Base-by-base conservation (phyloP, 1,140 invertebrate genomes). In the Leguminivora glycinivorella region DNA sequence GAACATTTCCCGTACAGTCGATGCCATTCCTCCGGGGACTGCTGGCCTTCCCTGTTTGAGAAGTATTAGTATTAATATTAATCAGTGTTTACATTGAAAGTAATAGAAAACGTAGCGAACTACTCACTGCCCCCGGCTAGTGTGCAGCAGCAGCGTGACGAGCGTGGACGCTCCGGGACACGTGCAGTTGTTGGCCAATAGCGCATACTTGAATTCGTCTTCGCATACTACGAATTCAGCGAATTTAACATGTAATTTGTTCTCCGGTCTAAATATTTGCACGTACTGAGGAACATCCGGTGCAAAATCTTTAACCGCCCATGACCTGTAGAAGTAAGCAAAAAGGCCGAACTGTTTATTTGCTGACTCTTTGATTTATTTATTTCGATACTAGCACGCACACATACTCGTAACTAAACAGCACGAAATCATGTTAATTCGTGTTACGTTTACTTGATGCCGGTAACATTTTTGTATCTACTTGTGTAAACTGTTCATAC, bases 261-360 rank as follows among this genome's bases (percentile, higher is more conserved):
- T 99, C 92, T 99, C 98, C 40, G 98, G 97, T 85, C 98, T 93
- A 93, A 99, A 99, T 75, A 99, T 98, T 92, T 99, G 98, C 60
- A 99, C 98, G 91, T 99, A 99, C 92, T 99, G 98, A 26, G 98
- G 97, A 70, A 99, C 98, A 79, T 94, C 95, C 24, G 98, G 98
- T 0, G 98, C 98, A 91, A 98, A 99, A 90, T 99, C 98, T 89
- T 99, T 98, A 10, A 99, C 97, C 4, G 98, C 98, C 98, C 98
- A 99, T 12, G 98, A 99, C 74, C 94, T 94, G 77, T 56, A 70
- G 71, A 69, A 69, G 73, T 10, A 47, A 17, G 10, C 6, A 52
- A 52, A 52, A 22, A 52, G 38, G 12, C 2, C 4, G 38, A 40
- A 40, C 10, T 6, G 29, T 40, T 40, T 1, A 40, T 14, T 9